Evolutionary conservation across 2,888 invertebrate species (phyloP).

Genomic region (Cloeon dipterum): DNA sequence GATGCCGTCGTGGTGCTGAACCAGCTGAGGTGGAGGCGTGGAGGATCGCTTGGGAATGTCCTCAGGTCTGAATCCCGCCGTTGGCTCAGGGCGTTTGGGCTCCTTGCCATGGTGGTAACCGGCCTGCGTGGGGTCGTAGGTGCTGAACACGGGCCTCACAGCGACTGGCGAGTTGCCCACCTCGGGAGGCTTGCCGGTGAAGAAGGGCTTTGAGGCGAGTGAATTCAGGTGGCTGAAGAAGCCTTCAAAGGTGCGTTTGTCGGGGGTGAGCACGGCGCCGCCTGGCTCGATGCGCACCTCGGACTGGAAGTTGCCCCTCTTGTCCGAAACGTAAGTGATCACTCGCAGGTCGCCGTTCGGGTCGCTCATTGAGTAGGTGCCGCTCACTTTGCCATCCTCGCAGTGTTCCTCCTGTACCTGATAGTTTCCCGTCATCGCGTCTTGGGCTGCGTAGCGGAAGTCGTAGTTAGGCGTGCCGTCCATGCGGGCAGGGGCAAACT

Average conservation of each 20-base stretch:
- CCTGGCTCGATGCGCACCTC: slow-evolving; percentile 9
- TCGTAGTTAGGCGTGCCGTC: slow-evolving; percentile 5
- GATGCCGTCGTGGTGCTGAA: not conserved
- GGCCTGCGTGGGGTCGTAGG: no score
- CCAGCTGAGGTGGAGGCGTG: not conserved
- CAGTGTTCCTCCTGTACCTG: slow-evolving; percentile 12
- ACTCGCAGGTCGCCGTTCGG: slow-evolving; percentile 11
- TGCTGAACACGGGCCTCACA: no score
- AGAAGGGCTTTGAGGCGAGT: no score
- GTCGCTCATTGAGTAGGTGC: slow-evolving; percentile 11
- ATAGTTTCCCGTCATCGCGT: slow-evolving; percentile 9
- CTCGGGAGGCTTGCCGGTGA: no score
- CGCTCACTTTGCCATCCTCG: slow-evolving; percentile 11
- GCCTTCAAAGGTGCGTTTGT: not conserved
- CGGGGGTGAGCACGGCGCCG: slow-evolving; percentile 3
- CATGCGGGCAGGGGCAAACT: not conserved
- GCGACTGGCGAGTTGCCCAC: no score
- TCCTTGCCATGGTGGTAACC: no score
- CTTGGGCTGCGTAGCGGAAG: slow-evolving; percentile 10
- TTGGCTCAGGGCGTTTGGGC: no score
- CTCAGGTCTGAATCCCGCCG: no score
- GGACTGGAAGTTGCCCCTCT: slow-evolving; percentile 11
- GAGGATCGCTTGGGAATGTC: no score
- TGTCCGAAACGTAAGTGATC: slow-evolving; percentile 12
- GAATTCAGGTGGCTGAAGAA: not conserved